Conservation (phyloP, 2,113 vertebrate genomes). For the Chionomys nivalis region DNA sequence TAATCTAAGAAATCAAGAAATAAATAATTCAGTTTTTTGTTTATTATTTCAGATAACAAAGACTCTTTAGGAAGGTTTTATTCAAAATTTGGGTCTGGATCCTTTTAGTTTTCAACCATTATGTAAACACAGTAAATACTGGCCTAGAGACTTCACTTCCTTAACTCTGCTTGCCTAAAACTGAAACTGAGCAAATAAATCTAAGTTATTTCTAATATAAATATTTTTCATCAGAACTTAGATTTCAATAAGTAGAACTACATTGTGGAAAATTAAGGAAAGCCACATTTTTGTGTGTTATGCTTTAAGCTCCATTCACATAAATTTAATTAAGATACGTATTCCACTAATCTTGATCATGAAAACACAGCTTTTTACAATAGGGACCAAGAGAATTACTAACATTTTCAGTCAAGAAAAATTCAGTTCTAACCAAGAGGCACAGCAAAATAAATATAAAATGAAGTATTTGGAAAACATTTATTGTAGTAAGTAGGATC, state of each 20-base stretch:
- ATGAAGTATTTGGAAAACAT: neutral
- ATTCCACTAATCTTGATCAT: neutral
- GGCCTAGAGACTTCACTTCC: neutral
- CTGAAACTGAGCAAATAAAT: neutral
- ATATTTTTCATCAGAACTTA: neutral
- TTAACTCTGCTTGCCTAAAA: neutral
- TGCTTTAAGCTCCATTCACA: neutral
- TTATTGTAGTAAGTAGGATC: neutral
- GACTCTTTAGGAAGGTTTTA: neutral
- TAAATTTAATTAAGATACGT: neutral
- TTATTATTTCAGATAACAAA: slow-evolving; percentile 17
- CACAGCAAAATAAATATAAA: neutral
- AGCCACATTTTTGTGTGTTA: neutral
- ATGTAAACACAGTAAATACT: neutral
- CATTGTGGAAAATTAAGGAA: neutral
- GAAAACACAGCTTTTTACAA: neutral
- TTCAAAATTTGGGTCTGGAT: neutral
- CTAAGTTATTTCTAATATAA: neutral
- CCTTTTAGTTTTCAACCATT: neutral
- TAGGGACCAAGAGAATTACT: neutral
- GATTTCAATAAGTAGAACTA: neutral
- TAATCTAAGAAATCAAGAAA: neutral
- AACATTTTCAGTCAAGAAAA: neutral
- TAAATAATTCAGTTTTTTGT: neutral
- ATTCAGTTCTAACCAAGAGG: neutral